These are phyloP conservation scores for Eilema griseolum DNA, from an alignment of 2,888 invertebrate species.

Conservation along the genomic window DNA sequence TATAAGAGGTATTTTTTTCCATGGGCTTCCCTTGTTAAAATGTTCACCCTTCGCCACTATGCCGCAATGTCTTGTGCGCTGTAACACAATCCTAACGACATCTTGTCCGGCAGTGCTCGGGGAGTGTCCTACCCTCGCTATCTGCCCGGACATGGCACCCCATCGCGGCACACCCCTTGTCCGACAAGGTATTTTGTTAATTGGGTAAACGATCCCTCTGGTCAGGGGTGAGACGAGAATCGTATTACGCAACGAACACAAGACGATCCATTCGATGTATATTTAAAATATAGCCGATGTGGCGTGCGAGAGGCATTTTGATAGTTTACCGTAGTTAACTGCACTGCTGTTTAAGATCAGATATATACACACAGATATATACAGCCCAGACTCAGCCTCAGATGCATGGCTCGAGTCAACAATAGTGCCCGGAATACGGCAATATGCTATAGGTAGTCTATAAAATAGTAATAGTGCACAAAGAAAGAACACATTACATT, in stretches of 20 bases:
- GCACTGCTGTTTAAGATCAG: no score
- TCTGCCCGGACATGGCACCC: not conserved
- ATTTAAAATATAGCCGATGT: not conserved
- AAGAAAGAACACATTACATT: no score
- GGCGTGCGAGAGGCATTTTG: not conserved
- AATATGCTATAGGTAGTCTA: no score
- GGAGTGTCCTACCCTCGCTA: constrained; percentile 6
- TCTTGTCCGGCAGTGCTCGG: constrained; percentile 2
- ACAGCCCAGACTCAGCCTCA: no score
- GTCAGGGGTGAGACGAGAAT: not conserved
- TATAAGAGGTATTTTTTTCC: no score
- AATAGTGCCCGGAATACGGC: no score
- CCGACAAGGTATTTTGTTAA: constrained; percentile 17
- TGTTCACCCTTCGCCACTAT: no score
- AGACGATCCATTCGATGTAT: not conserved
- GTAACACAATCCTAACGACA: not conserved
- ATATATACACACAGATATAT: no score
- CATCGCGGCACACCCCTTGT: constrained; percentile 12
- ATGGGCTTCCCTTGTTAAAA: no score
- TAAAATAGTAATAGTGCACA: no score
- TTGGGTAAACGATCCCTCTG: constrained; percentile 22
- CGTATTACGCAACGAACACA: constrained; percentile 3
- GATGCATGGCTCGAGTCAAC: no score
- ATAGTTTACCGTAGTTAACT: not conserved
- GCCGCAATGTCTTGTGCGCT: not conserved